Conservation (phyloP, 2,888 invertebrate genomes). For the Polietes domitor region DNA sequence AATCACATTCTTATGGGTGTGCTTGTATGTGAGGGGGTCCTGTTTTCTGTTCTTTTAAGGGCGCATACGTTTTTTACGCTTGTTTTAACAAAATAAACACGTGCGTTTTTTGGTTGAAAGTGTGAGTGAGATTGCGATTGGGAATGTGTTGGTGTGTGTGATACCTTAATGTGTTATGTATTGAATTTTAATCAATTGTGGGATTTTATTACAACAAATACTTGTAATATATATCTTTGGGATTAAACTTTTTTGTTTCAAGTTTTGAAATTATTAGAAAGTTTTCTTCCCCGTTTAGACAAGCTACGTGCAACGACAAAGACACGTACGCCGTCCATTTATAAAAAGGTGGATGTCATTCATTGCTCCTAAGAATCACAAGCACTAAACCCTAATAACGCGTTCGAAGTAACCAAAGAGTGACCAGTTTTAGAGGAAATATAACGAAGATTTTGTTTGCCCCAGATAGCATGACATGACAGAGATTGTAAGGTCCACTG, state of each 20-base stretch:
- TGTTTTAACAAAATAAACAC: conserved; percentile 69
- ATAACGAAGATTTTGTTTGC: no score
- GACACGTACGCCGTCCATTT: background rate
- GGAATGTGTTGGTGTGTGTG: conserved; percentile 28
- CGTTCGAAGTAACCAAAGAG: no score
- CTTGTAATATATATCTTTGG: conserved; percentile 22
- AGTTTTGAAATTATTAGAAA: background rate
- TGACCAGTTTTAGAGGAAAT: no score
- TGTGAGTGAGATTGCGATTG: background rate
- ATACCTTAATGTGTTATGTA: conserved; percentile 52
- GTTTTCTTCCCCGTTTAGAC: background rate
- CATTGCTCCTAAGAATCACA: no score
- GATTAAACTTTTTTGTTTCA: conserved; percentile 18
- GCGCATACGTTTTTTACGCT: conserved; percentile 62
- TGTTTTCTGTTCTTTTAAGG: conserved; percentile 34
- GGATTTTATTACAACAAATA: conserved; percentile 47
- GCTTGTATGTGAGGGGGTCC: background rate
- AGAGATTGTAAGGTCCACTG: no score
- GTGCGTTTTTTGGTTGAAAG: conserved; percentile 45
- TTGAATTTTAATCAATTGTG: conserved; percentile 65
- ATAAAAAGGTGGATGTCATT: background rate
- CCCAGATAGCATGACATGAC: no score
- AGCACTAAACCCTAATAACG: no score
- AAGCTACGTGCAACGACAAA: background rate
- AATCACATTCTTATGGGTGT: conserved; percentile 44